Evolutionary conservation across 2,797 vertebrate genomes (phyloP).

Genomic region (Hippoglossus hippoglossus): DNA sequence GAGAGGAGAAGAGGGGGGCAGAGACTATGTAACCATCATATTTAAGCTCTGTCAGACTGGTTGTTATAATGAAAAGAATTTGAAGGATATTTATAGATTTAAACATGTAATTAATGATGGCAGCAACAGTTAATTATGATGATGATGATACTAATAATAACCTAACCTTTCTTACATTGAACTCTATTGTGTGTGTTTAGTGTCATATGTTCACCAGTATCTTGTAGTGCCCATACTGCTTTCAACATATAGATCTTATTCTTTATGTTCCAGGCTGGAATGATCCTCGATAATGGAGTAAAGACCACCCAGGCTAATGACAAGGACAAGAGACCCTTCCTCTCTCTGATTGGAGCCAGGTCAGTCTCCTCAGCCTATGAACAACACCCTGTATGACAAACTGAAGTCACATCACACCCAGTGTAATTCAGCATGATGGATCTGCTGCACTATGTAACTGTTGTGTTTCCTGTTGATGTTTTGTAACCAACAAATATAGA

Average conservation of each 20-base stretch:
- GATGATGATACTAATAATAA: no score
- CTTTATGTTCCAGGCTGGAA: constrained; percentile 87
- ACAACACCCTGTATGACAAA: background rate
- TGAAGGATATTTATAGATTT: no score
- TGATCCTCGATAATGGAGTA: constrained; percentile 97
- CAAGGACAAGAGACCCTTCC: constrained; percentile 95
- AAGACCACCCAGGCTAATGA: constrained; percentile 93
- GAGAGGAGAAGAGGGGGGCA: no score
- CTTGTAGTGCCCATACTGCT: no score
- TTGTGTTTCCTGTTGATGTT: constrained; percentile 25
- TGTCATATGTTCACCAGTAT: background rate
- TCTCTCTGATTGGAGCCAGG: constrained; percentile 94
- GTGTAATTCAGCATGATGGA: constrained; percentile 4
- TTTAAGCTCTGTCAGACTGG: no score
- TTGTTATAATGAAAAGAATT: no score
- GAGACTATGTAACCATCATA: no score
- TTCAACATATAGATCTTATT: background rate
- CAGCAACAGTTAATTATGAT: no score
- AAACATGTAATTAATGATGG: no score
- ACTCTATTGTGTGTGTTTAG: background rate
- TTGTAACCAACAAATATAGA: background rate
- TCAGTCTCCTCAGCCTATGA: constrained; percentile 64
- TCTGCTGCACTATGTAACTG: background rate
- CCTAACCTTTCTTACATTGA: background rate
- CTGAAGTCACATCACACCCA: constrained; percentile 13